Evolutionary conservation across 2,113 vertebrate species (phyloP).

Genomic region (Heterocephalus glaber): DNA sequence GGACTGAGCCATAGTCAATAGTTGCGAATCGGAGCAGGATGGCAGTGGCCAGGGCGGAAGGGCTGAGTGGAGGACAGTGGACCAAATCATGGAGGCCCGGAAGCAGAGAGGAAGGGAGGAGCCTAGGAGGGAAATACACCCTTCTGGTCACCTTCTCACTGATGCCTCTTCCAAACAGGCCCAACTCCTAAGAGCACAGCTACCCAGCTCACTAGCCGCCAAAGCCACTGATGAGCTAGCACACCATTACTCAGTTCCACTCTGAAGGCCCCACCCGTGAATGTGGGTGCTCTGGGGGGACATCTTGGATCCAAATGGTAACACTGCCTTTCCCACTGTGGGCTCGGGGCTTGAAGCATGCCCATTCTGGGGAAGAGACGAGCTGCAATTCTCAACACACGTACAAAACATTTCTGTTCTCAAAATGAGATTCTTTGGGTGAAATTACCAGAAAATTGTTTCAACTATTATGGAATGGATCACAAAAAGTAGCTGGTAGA

Average conservation of each 20-base stretch:
- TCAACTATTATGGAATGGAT: not conserved
- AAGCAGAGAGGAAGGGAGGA: not conserved
- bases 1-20: not conserved
- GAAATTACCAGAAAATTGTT: constrained; percentile 39
- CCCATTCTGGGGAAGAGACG: not conserved
- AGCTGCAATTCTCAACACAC: not conserved
- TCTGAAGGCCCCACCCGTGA: not conserved
- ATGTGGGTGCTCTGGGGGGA: not conserved
- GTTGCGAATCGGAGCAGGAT: not conserved
- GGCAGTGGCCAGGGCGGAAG: not conserved
- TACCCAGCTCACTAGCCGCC: fast-evolving
- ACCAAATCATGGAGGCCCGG: not conserved
- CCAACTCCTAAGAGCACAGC: not conserved
- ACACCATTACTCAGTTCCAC: not conserved
- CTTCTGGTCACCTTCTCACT: not conserved
- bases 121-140: not conserved
- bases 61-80: not conserved
- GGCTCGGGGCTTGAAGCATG: not conserved
- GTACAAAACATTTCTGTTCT: not conserved
- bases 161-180: not conserved
- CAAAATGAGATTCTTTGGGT: not conserved
- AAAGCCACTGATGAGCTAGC: not conserved
- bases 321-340: not conserved
- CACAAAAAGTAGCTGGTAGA: not conserved
- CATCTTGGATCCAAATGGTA: fast-evolving